Conservation (phyloP, 2,888 invertebrate genomes). For the Sympetrum striolatum region DNA sequence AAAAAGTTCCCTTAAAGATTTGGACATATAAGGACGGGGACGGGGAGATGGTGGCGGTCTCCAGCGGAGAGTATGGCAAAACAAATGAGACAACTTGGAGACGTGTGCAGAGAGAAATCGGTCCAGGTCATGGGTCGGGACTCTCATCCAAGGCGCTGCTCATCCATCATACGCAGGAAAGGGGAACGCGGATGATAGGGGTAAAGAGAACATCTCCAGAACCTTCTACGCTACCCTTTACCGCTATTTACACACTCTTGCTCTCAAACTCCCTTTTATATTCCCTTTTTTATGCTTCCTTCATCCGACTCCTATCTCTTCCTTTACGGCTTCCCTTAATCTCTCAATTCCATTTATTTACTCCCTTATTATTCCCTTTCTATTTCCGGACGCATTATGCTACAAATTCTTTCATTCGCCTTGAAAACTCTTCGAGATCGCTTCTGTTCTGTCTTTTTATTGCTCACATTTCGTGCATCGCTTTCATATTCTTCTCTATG, state of each 20-base stretch:
- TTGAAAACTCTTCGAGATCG: neutral
- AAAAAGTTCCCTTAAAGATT: neutral
- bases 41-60: neutral
- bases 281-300: neutral
- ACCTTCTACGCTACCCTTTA: neutral
- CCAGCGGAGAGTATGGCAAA: neutral
- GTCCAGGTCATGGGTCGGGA: conserved; percentile 13
- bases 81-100: conserved; percentile 41
- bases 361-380: neutral
- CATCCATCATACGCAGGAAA: conserved; percentile 13
- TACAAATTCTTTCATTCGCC: neutral
- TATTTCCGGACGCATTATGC: neutral
- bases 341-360: neutral
- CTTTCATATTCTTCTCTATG: neutral
- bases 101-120: conserved; percentile 26
- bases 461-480: neutral
- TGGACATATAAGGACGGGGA: neutral
- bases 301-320: neutral
- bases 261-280: neutral
- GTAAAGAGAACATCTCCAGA: neutral
- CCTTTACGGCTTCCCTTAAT: neutral
- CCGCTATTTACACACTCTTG: neutral
- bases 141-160: neutral
- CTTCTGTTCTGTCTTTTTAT: neutral
- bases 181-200: too few species aligned